These are phyloP conservation scores for Netelia virgata DNA, from an alignment of 2,888 invertebrate genomes.

Conservation along the genomic window DNA sequence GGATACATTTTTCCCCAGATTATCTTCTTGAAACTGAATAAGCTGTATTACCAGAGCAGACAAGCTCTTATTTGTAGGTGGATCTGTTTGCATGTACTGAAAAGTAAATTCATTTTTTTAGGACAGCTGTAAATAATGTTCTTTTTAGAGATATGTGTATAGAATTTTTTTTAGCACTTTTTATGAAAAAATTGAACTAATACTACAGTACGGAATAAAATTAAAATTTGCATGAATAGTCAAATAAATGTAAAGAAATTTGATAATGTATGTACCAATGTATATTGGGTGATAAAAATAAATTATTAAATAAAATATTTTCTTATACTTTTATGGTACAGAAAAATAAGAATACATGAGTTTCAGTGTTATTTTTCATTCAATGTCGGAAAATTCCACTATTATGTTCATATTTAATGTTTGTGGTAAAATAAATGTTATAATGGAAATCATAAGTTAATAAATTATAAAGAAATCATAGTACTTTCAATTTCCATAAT, in stretches of 20 bases:
- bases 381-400: too few species aligned
- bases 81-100: constrained; percentile 96
- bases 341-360: too few species aligned
- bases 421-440: background rate
- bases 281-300: too few species aligned
- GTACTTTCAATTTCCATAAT: background rate
- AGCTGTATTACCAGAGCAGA: constrained; percentile 94
- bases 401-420: too few species aligned
- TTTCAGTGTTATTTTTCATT: too few species aligned
- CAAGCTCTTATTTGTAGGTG: constrained; percentile 96
- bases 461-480: too few species aligned
- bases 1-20: constrained; percentile 95
- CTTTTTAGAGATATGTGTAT: background rate
- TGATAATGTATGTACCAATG: too few species aligned
- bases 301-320: too few species aligned
- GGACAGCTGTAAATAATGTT: constrained; percentile 42
- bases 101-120: constrained; percentile 77
- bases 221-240: background rate
- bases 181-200: background rate
- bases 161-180: background rate
- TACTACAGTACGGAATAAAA: background rate
- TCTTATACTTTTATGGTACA: too few species aligned
- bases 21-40: constrained; percentile 98
- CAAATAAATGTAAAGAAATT: too few species aligned
- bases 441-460: background rate